Evolutionary conservation across 2,888 invertebrate genomes (phyloP).

Genomic region (Sipha maydis): DNA sequence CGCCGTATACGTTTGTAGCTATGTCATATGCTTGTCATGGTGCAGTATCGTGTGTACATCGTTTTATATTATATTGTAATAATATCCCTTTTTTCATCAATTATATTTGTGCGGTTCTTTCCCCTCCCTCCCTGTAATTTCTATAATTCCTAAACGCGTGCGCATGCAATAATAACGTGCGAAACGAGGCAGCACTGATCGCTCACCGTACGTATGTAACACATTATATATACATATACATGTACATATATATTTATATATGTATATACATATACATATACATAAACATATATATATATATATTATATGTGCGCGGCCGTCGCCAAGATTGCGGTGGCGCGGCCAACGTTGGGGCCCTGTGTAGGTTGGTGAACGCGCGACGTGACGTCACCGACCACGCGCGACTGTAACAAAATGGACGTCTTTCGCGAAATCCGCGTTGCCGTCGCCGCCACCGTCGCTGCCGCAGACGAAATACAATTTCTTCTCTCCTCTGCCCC

Average conservation of each 20-base stretch:
- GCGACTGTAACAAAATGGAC: slow-evolving; percentile 58
- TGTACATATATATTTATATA: not conserved
- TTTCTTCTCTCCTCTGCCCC: not conserved
- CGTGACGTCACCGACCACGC: slow-evolving; percentile 56
- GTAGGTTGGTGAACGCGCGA: slow-evolving; percentile 59
- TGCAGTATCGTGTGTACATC: too few relatives aligned
- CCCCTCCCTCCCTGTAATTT: not conserved
- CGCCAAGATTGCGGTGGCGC: slow-evolving; percentile 56
- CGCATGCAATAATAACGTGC: slow-evolving; percentile 29
- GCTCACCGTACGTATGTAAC: not conserved
- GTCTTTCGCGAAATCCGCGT: slow-evolving; percentile 56
- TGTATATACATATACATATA: not conserved
- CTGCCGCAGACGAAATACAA: not conserved
- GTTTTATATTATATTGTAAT: too few relatives aligned
- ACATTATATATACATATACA: too few relatives aligned
- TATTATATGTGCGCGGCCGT: slow-evolving; percentile 9
- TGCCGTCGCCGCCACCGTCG: not conserved
- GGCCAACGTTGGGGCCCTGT: slow-evolving; percentile 59
- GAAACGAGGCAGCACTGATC: slow-evolving; percentile 54
- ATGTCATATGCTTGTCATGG: too few relatives aligned
- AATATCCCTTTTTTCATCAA: too few relatives aligned
- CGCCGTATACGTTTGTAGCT: not conserved
- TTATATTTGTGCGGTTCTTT: too few relatives aligned
- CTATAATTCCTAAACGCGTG: not conserved
- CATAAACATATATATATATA: not conserved